Evolutionary conservation across 2,888 invertebrate genomes (phyloP).

Genomic region (Nomada flava): DNA sequence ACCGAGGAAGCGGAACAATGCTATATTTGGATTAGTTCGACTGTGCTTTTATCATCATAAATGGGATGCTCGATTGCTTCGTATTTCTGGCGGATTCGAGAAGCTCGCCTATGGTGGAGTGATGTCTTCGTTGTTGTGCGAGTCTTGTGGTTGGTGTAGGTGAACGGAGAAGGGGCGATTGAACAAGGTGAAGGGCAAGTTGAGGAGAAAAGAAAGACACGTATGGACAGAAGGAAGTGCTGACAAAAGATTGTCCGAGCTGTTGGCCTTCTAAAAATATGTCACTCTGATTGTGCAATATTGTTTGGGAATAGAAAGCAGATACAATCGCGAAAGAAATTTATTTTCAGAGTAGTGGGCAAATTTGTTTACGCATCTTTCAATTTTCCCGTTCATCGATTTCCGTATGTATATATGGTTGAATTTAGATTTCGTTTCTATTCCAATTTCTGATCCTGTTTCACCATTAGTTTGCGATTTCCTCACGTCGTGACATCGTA

Average conservation of each 20-base stretch:
- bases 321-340: too few species aligned
- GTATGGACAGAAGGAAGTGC: not conserved
- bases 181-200: not conserved
- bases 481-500: not conserved
- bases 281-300: not conserved
- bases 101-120: not conserved
- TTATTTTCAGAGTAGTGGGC: too few species aligned
- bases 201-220: constrained; percentile 7
- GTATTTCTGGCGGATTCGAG: not conserved
- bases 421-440: too few species aligned
- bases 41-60: constrained; percentile 19
- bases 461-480: not conserved
- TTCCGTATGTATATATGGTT: too few species aligned
- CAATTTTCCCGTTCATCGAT: too few species aligned
- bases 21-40: constrained; percentile 47
- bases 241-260: constrained; percentile 23
- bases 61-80: constrained; percentile 11
- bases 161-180: not conserved
- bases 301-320: not conserved
- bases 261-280: constrained; percentile 20
- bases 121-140: not conserved
- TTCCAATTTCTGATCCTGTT: too few species aligned
- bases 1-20: constrained; percentile 49
- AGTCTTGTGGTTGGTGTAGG: not conserved
- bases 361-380: too few species aligned